These are phyloP conservation scores for Nothocercus nigrocapillus DNA, from an alignment of 2,113 vertebrate species.

Conservation along the genomic window DNA sequence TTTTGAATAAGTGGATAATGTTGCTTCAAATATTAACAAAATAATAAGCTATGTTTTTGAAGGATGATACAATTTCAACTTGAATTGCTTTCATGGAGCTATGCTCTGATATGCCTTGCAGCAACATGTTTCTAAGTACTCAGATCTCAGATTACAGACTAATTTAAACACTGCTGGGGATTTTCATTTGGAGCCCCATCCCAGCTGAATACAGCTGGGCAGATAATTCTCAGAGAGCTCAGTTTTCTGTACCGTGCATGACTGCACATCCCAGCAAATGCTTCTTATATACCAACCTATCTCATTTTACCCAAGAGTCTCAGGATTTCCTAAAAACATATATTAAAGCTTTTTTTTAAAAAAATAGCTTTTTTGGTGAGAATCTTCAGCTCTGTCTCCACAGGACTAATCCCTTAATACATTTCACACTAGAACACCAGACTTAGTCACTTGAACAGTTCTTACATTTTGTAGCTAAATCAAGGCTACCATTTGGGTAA, in stretches of 20 bases:
- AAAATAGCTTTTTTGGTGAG: not conserved
- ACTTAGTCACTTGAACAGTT: constrained; percentile 22
- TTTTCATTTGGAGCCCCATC: constrained; percentile 33
- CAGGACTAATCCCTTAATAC: constrained; percentile 12
- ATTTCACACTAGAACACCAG: constrained; percentile 14
- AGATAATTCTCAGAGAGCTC: constrained; percentile 20
- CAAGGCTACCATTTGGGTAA: constrained; percentile 4
- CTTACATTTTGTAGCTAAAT: constrained; percentile 37
- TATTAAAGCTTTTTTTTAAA: not conserved
- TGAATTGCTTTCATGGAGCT: not conserved
- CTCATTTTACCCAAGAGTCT: constrained; percentile 15
- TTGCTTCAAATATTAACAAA: constrained; percentile 9
- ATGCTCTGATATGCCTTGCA: constrained; percentile 7
- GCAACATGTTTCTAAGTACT: not conserved
- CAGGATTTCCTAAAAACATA: constrained; percentile 17
- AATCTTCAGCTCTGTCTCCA: constrained; percentile 45
- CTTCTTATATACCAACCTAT: constrained; percentile 1
- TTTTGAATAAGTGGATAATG: not conserved
- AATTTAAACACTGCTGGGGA: constrained; percentile 41
- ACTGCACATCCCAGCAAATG: constrained; percentile 8
- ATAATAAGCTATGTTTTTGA: not conserved
- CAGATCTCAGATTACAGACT: constrained; percentile 32
- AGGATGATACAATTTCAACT: constrained; percentile 13
- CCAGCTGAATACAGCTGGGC: constrained; percentile 73
- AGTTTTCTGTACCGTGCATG: not conserved